Percentiles rank a stretch among this genome's conserved stretches.
Conservation (phyloP, 2,113 vertebrate species). For the Pelecanus crispus region DNA sequence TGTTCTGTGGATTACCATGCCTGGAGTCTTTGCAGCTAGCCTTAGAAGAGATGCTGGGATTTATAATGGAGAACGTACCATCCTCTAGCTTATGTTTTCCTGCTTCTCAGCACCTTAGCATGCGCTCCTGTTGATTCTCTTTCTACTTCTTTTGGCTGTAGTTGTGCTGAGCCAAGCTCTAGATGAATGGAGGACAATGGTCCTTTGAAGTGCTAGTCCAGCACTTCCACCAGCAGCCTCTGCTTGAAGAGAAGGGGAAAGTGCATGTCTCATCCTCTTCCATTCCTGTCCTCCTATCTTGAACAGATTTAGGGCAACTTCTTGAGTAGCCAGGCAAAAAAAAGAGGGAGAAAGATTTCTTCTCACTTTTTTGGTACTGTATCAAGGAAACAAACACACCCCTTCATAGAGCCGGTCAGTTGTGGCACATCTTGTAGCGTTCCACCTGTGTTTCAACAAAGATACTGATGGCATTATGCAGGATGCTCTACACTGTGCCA, state of each 20-base stretch:
- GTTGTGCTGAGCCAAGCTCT: background rate
- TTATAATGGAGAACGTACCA: background rate
- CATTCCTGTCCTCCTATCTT: background rate
- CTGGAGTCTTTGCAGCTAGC: background rate
- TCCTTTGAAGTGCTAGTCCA: background rate
- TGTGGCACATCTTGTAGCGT: background rate
- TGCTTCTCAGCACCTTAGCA: background rate
- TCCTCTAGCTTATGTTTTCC: background rate
- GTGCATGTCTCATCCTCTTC: background rate
- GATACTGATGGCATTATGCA: background rate
- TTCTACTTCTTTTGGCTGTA: background rate
- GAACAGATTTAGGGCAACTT: background rate
- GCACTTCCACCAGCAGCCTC: background rate
- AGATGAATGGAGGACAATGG: background rate
- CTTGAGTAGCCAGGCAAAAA: background rate
- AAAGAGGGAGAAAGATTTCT: background rate
- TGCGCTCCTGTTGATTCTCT: background rate
- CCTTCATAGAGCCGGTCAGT: background rate
- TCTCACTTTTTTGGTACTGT: background rate
- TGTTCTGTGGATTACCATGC: background rate
- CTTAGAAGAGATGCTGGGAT: background rate
- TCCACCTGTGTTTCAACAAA: background rate
- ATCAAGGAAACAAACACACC: background rate
- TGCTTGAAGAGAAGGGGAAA: background rate
- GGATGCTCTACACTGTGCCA: background rate